phyloP scores from a whole-genome alignment of 2,888 invertebrate genomes.

The Latrodectus hesperus region DNA sequence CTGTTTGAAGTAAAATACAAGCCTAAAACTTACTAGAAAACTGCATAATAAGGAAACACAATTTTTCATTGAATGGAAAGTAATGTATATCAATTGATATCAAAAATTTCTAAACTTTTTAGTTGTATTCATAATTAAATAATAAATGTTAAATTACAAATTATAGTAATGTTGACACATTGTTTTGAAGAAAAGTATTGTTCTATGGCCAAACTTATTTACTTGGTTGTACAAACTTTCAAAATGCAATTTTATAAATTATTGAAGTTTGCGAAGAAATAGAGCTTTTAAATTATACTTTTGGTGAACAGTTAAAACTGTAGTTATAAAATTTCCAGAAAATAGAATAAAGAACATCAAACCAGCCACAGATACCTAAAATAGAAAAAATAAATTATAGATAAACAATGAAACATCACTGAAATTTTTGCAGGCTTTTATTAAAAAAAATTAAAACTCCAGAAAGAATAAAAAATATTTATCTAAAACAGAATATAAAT shows the following conservation, averaged over 20 bases:
- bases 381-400: slow-evolving; percentile 22
- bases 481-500: not conserved
- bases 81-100: no score
- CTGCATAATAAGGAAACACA: no score
- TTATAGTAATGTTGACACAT: no score
- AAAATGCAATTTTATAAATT: not conserved
- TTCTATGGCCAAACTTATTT: no score
- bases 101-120: no score
- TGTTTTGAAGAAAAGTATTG: no score
- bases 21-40: no score
- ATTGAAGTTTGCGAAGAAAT: slow-evolving; percentile 44
- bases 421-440: not conserved
- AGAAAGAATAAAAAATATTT: not conserved
- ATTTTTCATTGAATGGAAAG: no score
- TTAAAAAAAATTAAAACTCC: not conserved
- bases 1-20: no score
- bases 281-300: slow-evolving; percentile 79
- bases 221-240: no score
- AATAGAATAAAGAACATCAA: slow-evolving; percentile 90
- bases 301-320: slow-evolving; percentile 90
- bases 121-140: no score
- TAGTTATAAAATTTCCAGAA: slow-evolving; percentile 91
- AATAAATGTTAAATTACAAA: no score
- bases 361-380: slow-evolving; percentile 87
- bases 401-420: not conserved